Conservation (phyloP, 1,140 invertebrate genomes). For the Penaeus vannamei region DNA sequence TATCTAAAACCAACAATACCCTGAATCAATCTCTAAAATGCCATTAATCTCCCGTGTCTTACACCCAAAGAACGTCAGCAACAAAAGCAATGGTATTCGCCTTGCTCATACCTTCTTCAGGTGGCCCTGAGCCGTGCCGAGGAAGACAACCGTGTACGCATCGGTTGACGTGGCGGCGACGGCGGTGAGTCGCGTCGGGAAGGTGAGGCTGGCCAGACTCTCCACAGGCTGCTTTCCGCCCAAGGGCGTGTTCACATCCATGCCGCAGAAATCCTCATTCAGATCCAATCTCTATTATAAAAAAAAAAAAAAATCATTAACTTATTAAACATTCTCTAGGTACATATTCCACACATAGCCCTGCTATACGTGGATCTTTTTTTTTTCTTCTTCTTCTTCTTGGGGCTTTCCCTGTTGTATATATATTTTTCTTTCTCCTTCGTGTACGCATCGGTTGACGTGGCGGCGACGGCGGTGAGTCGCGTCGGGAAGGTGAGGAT, state of each 20-base stretch:
- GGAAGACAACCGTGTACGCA: slow-evolving; percentile 96
- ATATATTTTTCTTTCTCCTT: too few species aligned
- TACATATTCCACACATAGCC: too few species aligned
- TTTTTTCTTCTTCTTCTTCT: too few species aligned
- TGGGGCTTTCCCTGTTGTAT: too few species aligned
- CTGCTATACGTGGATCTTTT: too few species aligned
- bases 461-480: slow-evolving; percentile 93
- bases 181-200: slow-evolving; percentile 84
- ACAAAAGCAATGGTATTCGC: too few species aligned
- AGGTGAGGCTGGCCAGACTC: slow-evolving; percentile 87
- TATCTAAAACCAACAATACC: too few species aligned
- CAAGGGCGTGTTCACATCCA: slow-evolving; percentile 95
- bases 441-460: slow-evolving; percentile 96
- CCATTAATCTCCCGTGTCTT: too few species aligned
- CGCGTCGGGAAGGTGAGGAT: slow-evolving; percentile 85
- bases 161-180: slow-evolving; percentile 96
- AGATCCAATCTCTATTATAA: slow-evolving; percentile 91
- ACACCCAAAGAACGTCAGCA: not conserved
- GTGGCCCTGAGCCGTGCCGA: slow-evolving; percentile 91
- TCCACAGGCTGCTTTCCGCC: slow-evolving; percentile 92
- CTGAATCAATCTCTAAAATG: too few species aligned
- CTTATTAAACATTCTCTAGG: too few species aligned
- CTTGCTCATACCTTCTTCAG: slow-evolving; percentile 85
- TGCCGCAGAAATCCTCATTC: slow-evolving; percentile 94
- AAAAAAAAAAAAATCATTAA: slow-evolving; percentile 70